Percentiles rank a stretch among this genome's conserved stretches.
These are phyloP conservation scores for Channa striata DNA, from an alignment of 2,797 vertebrate genomes.

Conservation along the genomic window DNA sequence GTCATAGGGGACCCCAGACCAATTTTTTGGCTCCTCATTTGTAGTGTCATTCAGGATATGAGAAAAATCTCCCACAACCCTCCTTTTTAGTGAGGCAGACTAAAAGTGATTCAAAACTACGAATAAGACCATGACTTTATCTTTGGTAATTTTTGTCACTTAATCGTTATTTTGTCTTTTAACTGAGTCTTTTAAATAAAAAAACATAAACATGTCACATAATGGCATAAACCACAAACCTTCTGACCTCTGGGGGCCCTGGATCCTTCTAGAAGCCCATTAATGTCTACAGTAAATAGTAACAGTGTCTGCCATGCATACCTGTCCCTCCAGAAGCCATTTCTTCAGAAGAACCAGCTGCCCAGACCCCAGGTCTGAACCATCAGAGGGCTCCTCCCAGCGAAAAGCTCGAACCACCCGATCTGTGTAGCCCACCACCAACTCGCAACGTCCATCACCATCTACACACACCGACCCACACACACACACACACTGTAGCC, in stretches of 20 bases:
- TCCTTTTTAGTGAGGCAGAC: too few species aligned
- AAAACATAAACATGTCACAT: too few species aligned
- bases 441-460: conserved; percentile 92
- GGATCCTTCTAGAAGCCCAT: too few species aligned
- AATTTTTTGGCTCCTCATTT: too few species aligned
- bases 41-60: too few species aligned
- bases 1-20: too few species aligned
- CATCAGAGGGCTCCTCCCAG: conserved; percentile 91
- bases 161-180: not conserved
- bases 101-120: not conserved
- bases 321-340: conserved; percentile 98
- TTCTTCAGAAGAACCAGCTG: conserved; percentile 96
- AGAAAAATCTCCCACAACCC: too few species aligned
- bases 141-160: too few species aligned
- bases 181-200: not conserved
- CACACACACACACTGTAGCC: not conserved
- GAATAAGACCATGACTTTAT: too few species aligned
- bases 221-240: too few species aligned
- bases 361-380: conserved; percentile 84
- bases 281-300: too few species aligned
- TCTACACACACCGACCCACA: conserved; percentile 78
- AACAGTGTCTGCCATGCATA: conserved; percentile 47
- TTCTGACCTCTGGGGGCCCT: too few species aligned
- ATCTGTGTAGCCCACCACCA: conserved; percentile 98
- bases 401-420: conserved; percentile 96